Conservation (phyloP, 1,140 invertebrate species). For the Heterodera schachtii region DNA sequence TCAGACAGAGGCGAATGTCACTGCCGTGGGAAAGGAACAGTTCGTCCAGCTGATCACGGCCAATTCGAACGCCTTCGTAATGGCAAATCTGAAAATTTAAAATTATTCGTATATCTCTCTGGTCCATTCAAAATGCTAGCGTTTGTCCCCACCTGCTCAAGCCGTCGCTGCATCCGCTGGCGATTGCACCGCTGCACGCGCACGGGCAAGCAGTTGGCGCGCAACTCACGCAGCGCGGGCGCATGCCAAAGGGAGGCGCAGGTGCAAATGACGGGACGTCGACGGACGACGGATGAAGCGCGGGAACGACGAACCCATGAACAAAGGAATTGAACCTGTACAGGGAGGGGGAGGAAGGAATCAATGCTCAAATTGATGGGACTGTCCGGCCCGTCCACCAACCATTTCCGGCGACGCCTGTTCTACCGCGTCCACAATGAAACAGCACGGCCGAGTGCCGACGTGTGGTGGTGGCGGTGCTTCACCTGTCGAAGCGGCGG, state of each 20-base stretch:
- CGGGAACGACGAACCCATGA: conserved; percentile 11
- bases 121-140: background rate
- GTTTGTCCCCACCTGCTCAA: conserved; percentile 1
- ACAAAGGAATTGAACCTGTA: conserved; percentile 18
- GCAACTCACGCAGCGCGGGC: conserved; percentile 16
- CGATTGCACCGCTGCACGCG: conserved; percentile 19
- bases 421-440: conserved; percentile 29
- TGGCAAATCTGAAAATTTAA: conserved; percentile 14
- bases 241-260: conserved; percentile 14
- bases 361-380: no score
- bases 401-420: conserved; percentile 26
- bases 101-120: no score
- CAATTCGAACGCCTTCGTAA: background rate
- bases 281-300: background rate
- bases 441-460: conserved; percentile 18
- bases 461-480: background rate
- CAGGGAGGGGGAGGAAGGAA: background rate
- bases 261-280: conserved; percentile 20
- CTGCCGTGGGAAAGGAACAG: conserved; percentile 16
- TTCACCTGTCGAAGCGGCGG: no score
- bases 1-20: conserved; percentile 22
- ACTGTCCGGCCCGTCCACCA: background rate
- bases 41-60: conserved; percentile 9
- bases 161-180: background rate
- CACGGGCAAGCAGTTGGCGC: conserved; percentile 5